Evolutionary conservation across 2,113 vertebrate genomes (phyloP).

Genomic region (Ia io): DNA sequence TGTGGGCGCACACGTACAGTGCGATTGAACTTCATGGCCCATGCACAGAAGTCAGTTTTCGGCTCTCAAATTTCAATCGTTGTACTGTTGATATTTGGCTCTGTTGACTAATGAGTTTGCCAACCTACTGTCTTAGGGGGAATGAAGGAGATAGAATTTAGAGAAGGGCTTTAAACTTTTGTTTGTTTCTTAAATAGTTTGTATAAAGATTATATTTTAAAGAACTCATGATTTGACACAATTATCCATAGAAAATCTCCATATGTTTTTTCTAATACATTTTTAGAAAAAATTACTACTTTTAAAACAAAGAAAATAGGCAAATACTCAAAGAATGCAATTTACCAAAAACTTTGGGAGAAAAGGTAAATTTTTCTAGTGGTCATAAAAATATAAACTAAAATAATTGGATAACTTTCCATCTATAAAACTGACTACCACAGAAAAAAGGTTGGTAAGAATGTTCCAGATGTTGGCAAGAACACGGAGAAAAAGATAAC

Average conservation of each 20-base stretch:
- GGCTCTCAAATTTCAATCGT: no score
- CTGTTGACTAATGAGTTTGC: no score
- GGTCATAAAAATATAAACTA: slow-evolving; percentile 9
- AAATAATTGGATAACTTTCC: background rate
- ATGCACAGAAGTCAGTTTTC: no score
- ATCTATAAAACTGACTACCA: slow-evolving; percentile 21
- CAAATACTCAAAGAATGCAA: slow-evolving; percentile 1
- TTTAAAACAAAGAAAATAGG: slow-evolving; percentile 25
- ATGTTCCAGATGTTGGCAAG: background rate
- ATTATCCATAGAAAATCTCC: background rate
- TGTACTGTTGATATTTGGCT: no score
- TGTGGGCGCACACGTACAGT: no score
- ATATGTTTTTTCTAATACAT: background rate
- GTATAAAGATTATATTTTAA: background rate
- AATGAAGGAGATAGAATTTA: background rate
- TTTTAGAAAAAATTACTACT: background rate
- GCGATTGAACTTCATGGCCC: no score
- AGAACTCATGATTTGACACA: background rate
- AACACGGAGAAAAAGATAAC: background rate
- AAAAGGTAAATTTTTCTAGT: background rate
- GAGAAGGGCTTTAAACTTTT: background rate
- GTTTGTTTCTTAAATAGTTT: background rate
- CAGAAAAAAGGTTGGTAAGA: background rate
- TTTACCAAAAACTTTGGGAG: background rate
- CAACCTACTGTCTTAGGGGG: background rate